phyloP scores from a whole-genome alignment of 1,140 invertebrate genomes.

The Zaprionus africanus region DNA sequence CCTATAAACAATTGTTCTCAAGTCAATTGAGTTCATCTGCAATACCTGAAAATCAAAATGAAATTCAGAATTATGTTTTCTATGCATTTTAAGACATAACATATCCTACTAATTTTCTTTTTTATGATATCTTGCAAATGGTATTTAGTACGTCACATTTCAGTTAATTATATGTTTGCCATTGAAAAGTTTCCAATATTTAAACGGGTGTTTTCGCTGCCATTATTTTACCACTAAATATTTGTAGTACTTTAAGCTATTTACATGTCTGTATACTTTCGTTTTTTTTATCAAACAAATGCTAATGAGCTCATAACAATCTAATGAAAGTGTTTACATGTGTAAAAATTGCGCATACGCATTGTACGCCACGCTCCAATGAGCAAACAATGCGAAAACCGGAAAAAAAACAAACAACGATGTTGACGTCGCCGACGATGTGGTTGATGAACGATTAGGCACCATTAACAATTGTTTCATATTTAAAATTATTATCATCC shows the following conservation, averaged over 20 bases:
- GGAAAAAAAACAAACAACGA: slow-evolving; percentile 15
- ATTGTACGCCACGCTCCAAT: slow-evolving; percentile 57
- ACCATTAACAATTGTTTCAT: slow-evolving; percentile 63
- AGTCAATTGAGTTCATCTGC: not conserved
- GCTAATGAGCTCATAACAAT: slow-evolving; percentile 34
- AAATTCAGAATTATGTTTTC: not conserved
- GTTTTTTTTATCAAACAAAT: slow-evolving; percentile 27
- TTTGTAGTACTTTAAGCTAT: slow-evolving; percentile 18
- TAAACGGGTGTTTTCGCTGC: not conserved
- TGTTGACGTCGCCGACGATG: slow-evolving; percentile 25
- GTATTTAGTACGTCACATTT: not conserved
- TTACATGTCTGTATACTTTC: slow-evolving; percentile 22
- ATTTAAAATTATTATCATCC: slow-evolving; percentile 32
- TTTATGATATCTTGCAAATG: not conserved
- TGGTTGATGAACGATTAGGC: slow-evolving; percentile 65
- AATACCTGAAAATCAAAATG: not conserved
- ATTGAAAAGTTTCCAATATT: not conserved
- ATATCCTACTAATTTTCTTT: no score
- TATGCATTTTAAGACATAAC: no score
- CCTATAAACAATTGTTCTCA: not conserved
- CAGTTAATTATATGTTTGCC: not conserved
- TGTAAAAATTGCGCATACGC: slow-evolving; percentile 69
- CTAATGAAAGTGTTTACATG: slow-evolving; percentile 53
- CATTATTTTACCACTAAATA: not conserved
- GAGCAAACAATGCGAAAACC: slow-evolving; percentile 48